Evolutionary conservation across 2,797 vertebrate genomes (phyloP).

Genomic region (Threskiornis aethiopicus): DNA sequence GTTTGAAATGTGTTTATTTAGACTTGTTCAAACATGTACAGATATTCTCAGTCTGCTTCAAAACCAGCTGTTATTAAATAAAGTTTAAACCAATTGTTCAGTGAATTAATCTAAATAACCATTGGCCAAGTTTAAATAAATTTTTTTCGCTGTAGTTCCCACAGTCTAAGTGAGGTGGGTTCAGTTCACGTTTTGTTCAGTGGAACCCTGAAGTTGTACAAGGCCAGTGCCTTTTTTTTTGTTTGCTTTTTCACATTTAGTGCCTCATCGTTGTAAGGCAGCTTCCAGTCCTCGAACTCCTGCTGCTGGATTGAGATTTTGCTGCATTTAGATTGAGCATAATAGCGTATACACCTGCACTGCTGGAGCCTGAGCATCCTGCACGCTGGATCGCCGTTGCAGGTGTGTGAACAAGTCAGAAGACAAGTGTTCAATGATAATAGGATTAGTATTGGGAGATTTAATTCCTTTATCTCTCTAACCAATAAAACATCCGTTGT

Average conservation of each 20-base stretch:
- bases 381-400: neutral
- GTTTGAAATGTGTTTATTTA: neutral
- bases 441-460: neutral
- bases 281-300: neutral
- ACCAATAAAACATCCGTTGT: neutral
- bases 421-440: neutral
- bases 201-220: neutral
- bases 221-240: neutral
- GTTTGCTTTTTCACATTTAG: neutral
- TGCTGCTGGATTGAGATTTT: neutral
- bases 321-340: neutral
- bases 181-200: neutral
- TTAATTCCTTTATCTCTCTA: conserved; percentile 1
- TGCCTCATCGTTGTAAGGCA: neutral
- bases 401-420: neutral
- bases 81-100: neutral
- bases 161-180: neutral
- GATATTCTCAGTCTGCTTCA: neutral
- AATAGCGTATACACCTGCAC: rapidly evolving
- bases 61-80: neutral
- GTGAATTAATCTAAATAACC: neutral
- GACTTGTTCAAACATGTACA: neutral
- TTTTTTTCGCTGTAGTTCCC: neutral
- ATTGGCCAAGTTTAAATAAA: neutral
- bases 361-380: neutral